Percentiles rank a stretch among this genome's conserved stretches.
phyloP scores from a whole-genome alignment of 2,888 invertebrate species.

The Agrotis ipsilon region DNA sequence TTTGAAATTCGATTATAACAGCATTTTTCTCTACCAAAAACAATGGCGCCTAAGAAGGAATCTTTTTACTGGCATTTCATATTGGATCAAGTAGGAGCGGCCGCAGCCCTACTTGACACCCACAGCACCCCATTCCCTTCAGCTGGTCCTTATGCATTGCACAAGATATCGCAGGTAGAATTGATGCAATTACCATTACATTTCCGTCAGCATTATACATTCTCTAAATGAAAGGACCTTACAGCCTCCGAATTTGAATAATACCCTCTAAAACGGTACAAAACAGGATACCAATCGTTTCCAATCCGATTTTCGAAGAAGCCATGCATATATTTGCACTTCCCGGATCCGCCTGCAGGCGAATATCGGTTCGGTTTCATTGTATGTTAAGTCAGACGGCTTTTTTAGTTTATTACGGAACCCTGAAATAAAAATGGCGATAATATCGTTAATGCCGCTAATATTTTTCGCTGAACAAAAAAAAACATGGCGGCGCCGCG shows the following conservation, averaged over 20 bases:
- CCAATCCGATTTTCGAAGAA: constrained; percentile 59
- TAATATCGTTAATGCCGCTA: constrained; percentile 60
- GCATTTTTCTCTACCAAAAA: background rate
- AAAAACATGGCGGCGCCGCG: constrained; percentile 61
- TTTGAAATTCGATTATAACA: background rate
- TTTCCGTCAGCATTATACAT: constrained; percentile 17
- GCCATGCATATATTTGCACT: constrained; percentile 57
- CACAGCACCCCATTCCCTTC: constrained; percentile 22
- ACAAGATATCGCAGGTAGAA: constrained; percentile 45
- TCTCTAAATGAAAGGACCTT: constrained; percentile 31
- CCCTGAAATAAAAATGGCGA: constrained; percentile 57
- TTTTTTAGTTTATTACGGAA: constrained; percentile 54
- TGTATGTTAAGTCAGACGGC: constrained; percentile 61
- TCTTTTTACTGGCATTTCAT: constrained; percentile 13
- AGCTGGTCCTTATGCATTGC: constrained; percentile 35
- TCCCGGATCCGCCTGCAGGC: constrained; percentile 43
- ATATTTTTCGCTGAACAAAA: constrained; percentile 61
- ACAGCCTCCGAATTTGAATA: constrained; percentile 53
- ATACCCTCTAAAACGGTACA: constrained; percentile 55
- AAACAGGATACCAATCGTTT: constrained; percentile 51
- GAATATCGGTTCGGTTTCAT: constrained; percentile 54
- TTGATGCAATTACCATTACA: constrained; percentile 40
- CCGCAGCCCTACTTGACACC: constrained; percentile 36
- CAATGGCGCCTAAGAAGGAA: background rate
- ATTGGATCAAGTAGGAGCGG: background rate